Evolutionary conservation across 2,113 vertebrate genomes (phyloP), one percentile per base, ranked within the genome.

Genomic region (Illadopsis cleaveri): DNA sequence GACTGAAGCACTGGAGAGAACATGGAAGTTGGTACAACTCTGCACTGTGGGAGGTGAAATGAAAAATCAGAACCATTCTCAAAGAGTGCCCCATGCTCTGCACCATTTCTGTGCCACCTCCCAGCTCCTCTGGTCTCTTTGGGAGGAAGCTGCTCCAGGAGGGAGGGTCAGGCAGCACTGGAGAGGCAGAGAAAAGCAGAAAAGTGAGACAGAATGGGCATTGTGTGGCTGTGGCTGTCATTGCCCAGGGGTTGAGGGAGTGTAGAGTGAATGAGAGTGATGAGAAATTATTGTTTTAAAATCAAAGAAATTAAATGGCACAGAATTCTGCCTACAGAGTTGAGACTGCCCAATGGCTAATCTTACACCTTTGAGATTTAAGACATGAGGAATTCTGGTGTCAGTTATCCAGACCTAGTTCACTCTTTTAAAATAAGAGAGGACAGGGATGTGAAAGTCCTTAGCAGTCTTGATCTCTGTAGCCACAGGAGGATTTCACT

Each of bases 271-370:
- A 89, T 86, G 50, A 73, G 40, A 84, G 61, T 40, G 81, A 87
- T 87, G 90, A 93, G 92, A 94, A 90, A 95, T 94, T 47, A 93
- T 53, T 94, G 92, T 71, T 94, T 72, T 56, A 78, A 60, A 94
- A 79, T 70, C 35, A 84, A 87, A 84, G 47, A 86, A 89, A 72
- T 69, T 15, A 33, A 64, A 76, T 76, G 65, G 70, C 68, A 73
- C 54, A 50, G 54, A 81, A 22, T 86, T 81, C 72, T 66, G 51
- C 60, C 82, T 75, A 78, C 11, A 42, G 47, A 71, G 35, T 23
- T 70, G 50, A 76, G 66, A 82, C 69, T 93, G 53, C 62, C 66
- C 45, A 20, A 40, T 80, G 84, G 65, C 72, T 73, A 61, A 70
- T 37, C 7, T 47, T 73, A 33, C 19, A 88, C 58, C 54, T 92